Percentiles rank a stretch among this genome's conserved stretches.
Evolutionary conservation across 2,888 invertebrate species (phyloP).

Genomic region (Schizotus pectinicornis): DNA sequence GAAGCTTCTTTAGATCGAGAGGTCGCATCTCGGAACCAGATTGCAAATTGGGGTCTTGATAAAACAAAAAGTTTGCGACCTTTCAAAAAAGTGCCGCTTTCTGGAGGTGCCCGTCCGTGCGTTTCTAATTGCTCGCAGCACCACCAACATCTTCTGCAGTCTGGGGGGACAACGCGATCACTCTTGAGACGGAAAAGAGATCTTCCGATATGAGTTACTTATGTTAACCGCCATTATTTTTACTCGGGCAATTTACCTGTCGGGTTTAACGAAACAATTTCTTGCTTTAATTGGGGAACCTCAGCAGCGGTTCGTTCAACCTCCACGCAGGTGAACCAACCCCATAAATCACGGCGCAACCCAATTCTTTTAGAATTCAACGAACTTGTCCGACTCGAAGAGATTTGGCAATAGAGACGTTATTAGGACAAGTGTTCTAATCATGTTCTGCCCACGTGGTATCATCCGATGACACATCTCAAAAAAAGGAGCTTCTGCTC

Average conservation of each 20-base stretch:
- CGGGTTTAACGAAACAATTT: background rate
- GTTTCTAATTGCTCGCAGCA: no score
- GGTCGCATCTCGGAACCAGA: constrained; percentile 20
- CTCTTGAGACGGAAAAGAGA: no score
- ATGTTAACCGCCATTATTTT: background rate
- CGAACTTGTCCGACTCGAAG: no score
- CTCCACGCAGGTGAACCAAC: background rate
- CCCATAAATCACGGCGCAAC: background rate
- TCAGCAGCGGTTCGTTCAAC: constrained; percentile 2
- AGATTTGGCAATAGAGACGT: no score
- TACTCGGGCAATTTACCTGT: constrained; percentile 1
- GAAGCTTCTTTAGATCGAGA: constrained; percentile 19
- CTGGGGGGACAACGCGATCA: no score
- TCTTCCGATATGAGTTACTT: no score
- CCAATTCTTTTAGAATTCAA: background rate
- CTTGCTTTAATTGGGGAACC: background rate
- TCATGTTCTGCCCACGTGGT: no score
- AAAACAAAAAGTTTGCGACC: constrained; percentile 3
- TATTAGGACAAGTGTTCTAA: no score
- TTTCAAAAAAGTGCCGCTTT: constrained; percentile 20
- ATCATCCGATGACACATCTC: no score
- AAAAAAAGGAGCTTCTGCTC: no score
- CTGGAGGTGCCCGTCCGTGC: constrained; percentile 5
- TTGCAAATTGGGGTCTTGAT: constrained; percentile 9
- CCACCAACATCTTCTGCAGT: no score